phyloP scores from a whole-genome alignment of 2,797 vertebrate genomes.

The Acanthiza pusilla region DNA sequence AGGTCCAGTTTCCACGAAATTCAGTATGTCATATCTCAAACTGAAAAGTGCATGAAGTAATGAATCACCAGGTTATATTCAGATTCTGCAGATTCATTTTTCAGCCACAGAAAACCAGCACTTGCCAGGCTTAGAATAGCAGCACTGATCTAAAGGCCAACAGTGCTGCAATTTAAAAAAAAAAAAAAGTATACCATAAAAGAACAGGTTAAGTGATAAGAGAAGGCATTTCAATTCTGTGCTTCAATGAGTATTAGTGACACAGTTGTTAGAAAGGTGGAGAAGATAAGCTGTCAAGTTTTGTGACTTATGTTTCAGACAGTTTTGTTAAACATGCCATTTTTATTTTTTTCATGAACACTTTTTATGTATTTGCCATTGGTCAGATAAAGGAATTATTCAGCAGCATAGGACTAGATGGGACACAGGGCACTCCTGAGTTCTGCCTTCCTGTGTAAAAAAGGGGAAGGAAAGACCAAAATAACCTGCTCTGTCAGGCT shows the following conservation, averaged over 20 bases:
- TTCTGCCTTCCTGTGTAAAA: not conserved
- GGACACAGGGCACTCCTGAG: not conserved
- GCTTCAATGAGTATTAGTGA: conserved; percentile 47
- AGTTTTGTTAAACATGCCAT: not conserved
- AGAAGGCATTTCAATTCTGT: conserved; percentile 36
- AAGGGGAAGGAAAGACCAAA: not conserved
- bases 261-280: not conserved
- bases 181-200: not conserved
- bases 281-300: conserved; percentile 41
- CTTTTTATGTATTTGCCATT: not conserved
- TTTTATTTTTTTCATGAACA: not conserved
- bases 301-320: conserved; percentile 22
- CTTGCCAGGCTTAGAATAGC: conserved; percentile 17
- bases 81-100: conserved; percentile 45
- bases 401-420: not conserved
- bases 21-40: conserved; percentile 10
- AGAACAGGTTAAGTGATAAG: conserved; percentile 49
- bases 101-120: conserved; percentile 22
- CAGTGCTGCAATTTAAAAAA: not conserved
- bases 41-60: conserved; percentile 38
- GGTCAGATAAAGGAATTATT: not conserved
- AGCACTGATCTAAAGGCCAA: conserved; percentile 31
- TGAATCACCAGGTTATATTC: conserved; percentile 48
- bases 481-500: not conserved
- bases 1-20: conserved; percentile 26